Evolutionary conservation across 2,797 vertebrate species (phyloP).

Genomic region (Bryconaethiops microstoma): DNA sequence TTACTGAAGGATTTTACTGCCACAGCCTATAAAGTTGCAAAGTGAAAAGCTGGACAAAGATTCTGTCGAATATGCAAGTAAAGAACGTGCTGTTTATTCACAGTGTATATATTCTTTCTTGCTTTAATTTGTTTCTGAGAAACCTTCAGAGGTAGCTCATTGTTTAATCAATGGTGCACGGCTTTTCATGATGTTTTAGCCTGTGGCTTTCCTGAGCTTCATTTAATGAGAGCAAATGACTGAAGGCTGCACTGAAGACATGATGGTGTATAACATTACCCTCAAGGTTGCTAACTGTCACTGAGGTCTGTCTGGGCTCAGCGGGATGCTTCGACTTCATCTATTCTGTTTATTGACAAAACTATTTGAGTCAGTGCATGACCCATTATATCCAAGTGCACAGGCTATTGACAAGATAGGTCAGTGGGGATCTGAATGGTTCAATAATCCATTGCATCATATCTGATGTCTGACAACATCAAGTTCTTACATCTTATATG

Average conservation of each 20-base stretch:
- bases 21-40: background rate
- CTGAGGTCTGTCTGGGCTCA: constrained; percentile 23
- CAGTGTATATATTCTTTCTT: constrained; percentile 12
- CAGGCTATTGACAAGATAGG: constrained; percentile 19
- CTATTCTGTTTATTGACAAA: constrained; percentile 50
- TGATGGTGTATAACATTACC: constrained; percentile 44
- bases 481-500: background rate
- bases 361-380: constrained; percentile 39
- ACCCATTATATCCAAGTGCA: constrained; percentile 44
- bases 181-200: constrained; percentile 43
- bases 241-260: constrained; percentile 41
- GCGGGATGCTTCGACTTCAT: constrained; percentile 41
- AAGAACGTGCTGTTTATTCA: constrained; percentile 24
- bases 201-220: constrained; percentile 31
- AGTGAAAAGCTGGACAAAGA: background rate
- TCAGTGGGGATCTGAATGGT: constrained; percentile 14
- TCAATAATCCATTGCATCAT: background rate
- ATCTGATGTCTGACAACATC: constrained; percentile 1
- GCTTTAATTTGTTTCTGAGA: constrained; percentile 27
- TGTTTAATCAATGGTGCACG: constrained; percentile 47
- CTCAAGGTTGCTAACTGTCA: constrained; percentile 51
- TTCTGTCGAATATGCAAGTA: background rate
- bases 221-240: constrained; percentile 42
- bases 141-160: constrained; percentile 26
- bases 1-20: constrained; percentile 18